Evolutionary conservation across 2,113 vertebrate genomes (phyloP).

Genomic region (Ciconia boyciana): DNA sequence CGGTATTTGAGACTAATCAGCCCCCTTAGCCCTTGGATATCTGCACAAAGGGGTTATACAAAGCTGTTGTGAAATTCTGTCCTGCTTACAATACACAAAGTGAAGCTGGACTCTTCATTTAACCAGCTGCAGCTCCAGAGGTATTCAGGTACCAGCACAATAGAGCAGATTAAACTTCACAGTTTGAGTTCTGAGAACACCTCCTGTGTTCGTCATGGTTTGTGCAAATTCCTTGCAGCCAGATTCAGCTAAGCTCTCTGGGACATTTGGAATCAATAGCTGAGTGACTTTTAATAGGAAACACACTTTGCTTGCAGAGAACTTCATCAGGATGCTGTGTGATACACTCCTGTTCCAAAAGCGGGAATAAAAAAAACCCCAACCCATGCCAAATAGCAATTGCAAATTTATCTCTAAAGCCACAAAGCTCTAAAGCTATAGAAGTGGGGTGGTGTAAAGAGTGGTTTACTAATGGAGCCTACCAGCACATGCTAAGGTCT

Average conservation of each 20-base stretch:
- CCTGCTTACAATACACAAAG: not conserved
- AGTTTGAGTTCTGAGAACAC: not conserved
- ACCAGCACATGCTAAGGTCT: not conserved
- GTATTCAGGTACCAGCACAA: not conserved
- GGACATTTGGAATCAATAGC: not conserved
- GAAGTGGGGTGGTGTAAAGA: not conserved
- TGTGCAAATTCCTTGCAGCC: not conserved
- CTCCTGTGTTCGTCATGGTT: not conserved
- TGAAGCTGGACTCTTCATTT: not conserved
- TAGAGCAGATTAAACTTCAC: not conserved
- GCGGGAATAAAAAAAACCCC: not conserved
- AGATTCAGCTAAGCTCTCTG: not conserved
- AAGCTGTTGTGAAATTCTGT: conserved; percentile 18
- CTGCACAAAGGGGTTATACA: conserved; percentile 41
- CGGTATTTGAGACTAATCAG: not conserved
- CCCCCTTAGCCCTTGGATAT: conserved; percentile 3
- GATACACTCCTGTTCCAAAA: not conserved
- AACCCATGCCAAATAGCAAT: not conserved
- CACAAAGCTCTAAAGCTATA: not conserved
- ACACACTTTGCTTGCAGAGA: not conserved
- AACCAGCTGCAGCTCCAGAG: not conserved
- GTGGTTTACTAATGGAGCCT: not conserved
- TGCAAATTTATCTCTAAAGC: not conserved
- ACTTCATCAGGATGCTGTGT: not conserved
- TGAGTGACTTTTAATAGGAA: not conserved